Conservation (phyloP, 2,888 invertebrate genomes). For the Melanostoma scalare region DNA sequence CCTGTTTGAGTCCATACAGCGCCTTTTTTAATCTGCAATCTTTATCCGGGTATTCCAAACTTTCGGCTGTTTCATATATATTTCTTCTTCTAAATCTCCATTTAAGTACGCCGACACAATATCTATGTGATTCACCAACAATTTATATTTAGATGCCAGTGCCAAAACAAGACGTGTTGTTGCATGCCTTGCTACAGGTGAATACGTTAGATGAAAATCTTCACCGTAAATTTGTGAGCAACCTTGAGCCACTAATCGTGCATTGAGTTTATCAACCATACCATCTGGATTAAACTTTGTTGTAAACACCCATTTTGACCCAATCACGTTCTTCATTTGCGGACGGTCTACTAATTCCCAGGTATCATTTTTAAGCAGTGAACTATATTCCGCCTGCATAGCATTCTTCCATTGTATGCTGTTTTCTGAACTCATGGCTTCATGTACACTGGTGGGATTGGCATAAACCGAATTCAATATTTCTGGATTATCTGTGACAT, state of each 20-base stretch:
- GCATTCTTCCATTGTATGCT: not conserved
- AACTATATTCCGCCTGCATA: not conserved
- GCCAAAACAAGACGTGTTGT: conserved; percentile 63
- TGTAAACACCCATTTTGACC: conserved; percentile 61
- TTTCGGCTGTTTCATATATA: conserved; percentile 60
- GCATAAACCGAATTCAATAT: not conserved
- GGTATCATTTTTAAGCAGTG: conserved; percentile 17
- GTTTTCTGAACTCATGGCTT: not conserved
- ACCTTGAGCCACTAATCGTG: conserved; percentile 47
- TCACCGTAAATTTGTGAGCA: conserved; percentile 65
- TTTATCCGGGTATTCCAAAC: conserved; percentile 27
- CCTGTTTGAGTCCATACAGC: not conserved
- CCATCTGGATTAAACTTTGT: conserved; percentile 54
- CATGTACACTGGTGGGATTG: not conserved
- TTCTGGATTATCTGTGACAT: conserved; percentile 13
- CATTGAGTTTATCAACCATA: conserved; percentile 54
- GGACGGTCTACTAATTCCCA: conserved; percentile 61
- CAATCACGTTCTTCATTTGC: conserved; percentile 41
- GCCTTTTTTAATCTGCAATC: conserved; percentile 60
- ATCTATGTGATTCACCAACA: conserved; percentile 51
- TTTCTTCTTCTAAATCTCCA: conserved; percentile 56
- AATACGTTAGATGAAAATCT: conserved; percentile 47
- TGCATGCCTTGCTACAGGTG: conserved; percentile 55
- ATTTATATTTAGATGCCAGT: conserved; percentile 46
- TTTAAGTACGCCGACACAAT: conserved; percentile 59